Evolutionary conservation across 2,888 invertebrate genomes (phyloP), one percentile per base, ranked within the genome.

Genomic region (Pilophorus perplexus): DNA sequence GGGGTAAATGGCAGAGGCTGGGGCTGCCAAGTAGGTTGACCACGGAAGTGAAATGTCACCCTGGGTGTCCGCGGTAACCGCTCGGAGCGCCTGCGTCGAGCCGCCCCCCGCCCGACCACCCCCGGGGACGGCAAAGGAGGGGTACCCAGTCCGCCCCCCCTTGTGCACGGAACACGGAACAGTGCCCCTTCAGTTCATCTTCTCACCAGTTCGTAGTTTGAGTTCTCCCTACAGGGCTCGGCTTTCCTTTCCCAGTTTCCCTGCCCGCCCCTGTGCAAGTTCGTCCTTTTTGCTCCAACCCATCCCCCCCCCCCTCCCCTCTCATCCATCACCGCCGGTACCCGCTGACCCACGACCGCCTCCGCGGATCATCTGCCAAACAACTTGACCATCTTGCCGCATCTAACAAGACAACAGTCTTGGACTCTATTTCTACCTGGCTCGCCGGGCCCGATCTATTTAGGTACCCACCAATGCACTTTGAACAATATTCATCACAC

Each of bases 1-100:
- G 50, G 44, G 50, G 50, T 50, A 50, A 50, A 50, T 50, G 50
- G 50, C 50, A 50, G 50, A n/a, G 50, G 50, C 16, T 16, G 50
- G 4, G 50, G 27, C 27, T 50, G 50, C 50, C 50, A 50, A 50
- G 50, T 50, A 50, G 50, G 50, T 50, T 50, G 50, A 50, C 50
- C 50, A 27, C 50, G 50, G 50, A 50, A 50, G 50, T 50, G 27
- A 50, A 50, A 50, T 50, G 50, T 50, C 50, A 50, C 20, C 20
- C 44, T 23, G 44, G 22, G 2, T 20, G 44, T 44, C 10, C 2
- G 44, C 22, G 23, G 44, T 22, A 18, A 23, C 44, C 44, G 44
- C 20, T 3, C 1, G 44, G 20, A 12, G 44, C 44, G 44, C 44
- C 23, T 22, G 44, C 20, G 44, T 44, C 44, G 44, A n/a, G 16